Base-by-base conservation (phyloP, 2,797 vertebrate genomes). In the Sebastes itinus region DNA sequence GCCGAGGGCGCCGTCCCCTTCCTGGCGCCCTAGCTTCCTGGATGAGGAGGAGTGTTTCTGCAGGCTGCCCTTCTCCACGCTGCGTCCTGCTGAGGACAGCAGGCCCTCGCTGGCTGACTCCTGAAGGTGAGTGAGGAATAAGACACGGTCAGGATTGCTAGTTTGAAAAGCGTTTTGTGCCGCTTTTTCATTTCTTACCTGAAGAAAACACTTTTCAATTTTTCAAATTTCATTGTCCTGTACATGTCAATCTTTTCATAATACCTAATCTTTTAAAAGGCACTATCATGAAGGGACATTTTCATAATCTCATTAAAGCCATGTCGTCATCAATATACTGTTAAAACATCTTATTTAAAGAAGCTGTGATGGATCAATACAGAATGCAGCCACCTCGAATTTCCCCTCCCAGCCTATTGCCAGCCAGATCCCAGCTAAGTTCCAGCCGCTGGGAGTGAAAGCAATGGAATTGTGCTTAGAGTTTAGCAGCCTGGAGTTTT, bases 11-110 rank as follows among this genome's bases (percentile, higher is more conserved):
- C 92, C 89, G 11, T 93, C 90, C 5, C 88, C 93, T 61, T 95
- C 95, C 90, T 95, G 95, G 1, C 94, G 92, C 1, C 93, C 97
- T 80, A 90, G 92, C 83, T 94, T 98, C 93, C 90, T 97, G 72
- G 64, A 95, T 2, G 91, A 88, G n/a, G 90, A 68, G 92, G 96
- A 89, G 6, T 96, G 95, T 71, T 97, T 97, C 80, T 98, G 95
- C 87, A 99, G 95, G 80, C 96, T 94, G 77, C 96, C 96, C 38
- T 97, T 98, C 82, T 98, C 97, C 0, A 96, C 96, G 0, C 93
- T 92, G 6, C 97, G 96, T 9, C 96, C 93, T 0, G 95, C 94
- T 0, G 92, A 81, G 12, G 93, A 91, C 72, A 93, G 83, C 28
- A 86, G 75, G 1, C 91, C 93, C 92, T 98, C 97, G 30, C 95